Evolutionary conservation across 2,113 vertebrate genomes (phyloP), one percentile per base, ranked within the genome.

Genomic region (Oplegnathus fasciatus): DNA sequence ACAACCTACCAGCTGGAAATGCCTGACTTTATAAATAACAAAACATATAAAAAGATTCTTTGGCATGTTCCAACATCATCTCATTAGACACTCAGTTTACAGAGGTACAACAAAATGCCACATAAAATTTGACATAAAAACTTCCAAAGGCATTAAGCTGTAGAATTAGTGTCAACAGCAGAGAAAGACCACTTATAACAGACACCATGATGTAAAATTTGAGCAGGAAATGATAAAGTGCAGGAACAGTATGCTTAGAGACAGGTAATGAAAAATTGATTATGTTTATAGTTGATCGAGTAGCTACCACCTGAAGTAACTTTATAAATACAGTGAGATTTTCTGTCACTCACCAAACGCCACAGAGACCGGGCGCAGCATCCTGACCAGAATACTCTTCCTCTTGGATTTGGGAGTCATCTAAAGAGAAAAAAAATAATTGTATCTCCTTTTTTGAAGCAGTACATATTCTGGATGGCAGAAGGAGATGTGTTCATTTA

Each of bases 301-400:
- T 57, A 57, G 11, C 1, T 57, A n/a, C 54, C 24, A 55, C 54
- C 54, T 55, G 24, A 55, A 55, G 24, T 55, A 37, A 64, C 8
- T 40, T n/a, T 17, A n/a, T 44, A n/a, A 17, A 46, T 40, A 68
- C 2, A 2, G 18, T 50, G 5, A 20, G 8, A 54, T 48, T 68
- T 26, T 32, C 0, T 1, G 34, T 13, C 20, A 72, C 96, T 95
- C 94, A 99, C 98, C 98, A 34, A 99, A 99, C 5, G 98, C 98
- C 89, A 97, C 96, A 40, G 98, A 99, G 28, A 99, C 96, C 0
- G 98, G 98, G 2, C 98, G 95, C 26, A 99, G 93, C 98, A 99
- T 99, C 93, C 98, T 92, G 84, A 97, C 98, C 80, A 99, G 97
- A 88, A 99, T 99, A 55, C 98, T 99, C 95, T 97, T 99, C 94